phyloP scores from a whole-genome alignment of 2,888 invertebrate species.

The Dryadula phaetusa region DNA sequence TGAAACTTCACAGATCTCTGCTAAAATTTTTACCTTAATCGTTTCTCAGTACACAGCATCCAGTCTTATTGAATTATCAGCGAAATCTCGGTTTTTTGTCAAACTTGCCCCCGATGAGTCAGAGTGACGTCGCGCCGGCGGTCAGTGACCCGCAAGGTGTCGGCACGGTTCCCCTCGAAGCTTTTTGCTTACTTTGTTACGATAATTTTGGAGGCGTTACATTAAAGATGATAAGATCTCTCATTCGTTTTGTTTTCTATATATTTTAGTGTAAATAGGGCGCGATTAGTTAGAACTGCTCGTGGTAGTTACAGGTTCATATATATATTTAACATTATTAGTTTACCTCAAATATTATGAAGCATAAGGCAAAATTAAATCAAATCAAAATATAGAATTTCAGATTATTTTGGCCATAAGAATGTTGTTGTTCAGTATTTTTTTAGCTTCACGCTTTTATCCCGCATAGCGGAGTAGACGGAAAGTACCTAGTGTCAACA shows the following conservation, averaged over 20 bases:
- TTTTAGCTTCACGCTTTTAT: too few species aligned
- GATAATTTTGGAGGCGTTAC: background rate
- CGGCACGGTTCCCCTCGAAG: slow-evolving; percentile 2
- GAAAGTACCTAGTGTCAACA: too few species aligned
- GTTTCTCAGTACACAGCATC: slow-evolving; percentile 20
- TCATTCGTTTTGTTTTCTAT: background rate
- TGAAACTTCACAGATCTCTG: background rate
- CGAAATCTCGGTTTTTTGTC: slow-evolving; percentile 19
- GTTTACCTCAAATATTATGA: too few species aligned
- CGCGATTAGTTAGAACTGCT: too few species aligned
- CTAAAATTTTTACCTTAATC: slow-evolving; percentile 18
- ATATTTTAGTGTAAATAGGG: background rate
- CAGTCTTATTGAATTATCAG: slow-evolving; percentile 23
- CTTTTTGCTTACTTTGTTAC: slow-evolving; percentile 16
- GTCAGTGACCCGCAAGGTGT: slow-evolving; percentile 29
- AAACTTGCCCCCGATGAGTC: slow-evolving; percentile 22
- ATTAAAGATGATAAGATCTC: background rate
- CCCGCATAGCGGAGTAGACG: too few species aligned
- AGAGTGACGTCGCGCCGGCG: slow-evolving; percentile 20
- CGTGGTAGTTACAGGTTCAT: too few species aligned
- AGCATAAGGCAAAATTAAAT: too few species aligned
- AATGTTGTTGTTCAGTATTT: too few species aligned
- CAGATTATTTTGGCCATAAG: too few species aligned
- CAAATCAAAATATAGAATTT: too few species aligned
- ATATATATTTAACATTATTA: too few species aligned